phyloP scores from a whole-genome alignment of 2,113 vertebrate genomes.

The Xiphias gladius region DNA sequence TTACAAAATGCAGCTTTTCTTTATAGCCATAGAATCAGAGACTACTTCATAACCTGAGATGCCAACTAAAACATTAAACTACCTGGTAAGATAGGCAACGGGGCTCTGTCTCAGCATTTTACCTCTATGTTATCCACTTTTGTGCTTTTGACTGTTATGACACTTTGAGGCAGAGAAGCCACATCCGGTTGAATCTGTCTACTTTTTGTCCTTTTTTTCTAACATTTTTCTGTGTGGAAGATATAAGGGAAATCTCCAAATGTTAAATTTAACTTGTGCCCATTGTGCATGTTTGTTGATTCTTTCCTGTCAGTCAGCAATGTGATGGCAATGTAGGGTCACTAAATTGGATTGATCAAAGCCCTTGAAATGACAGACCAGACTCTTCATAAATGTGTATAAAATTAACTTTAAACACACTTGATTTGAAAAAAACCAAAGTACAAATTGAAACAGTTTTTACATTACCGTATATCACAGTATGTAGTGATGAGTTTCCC shows the following conservation, averaged over 20 bases:
- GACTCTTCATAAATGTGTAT: background rate
- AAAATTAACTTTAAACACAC: background rate
- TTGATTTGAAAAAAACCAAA: background rate
- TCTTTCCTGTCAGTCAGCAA: background rate
- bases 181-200: too few relatives aligned
- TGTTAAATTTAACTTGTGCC: too few relatives aligned
- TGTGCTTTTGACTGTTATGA: too few relatives aligned
- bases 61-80: background rate
- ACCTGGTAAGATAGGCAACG: background rate
- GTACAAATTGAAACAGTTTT: background rate
- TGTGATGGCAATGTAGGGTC: background rate
- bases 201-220: too few relatives aligned
- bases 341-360: background rate
- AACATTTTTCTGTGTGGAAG: too few relatives aligned
- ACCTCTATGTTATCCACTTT: background rate
- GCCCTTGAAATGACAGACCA: background rate
- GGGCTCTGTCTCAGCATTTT: background rate
- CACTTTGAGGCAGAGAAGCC: too few relatives aligned
- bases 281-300: too few relatives aligned
- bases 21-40: background rate
- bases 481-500: background rate
- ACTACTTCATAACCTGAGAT: constrained; percentile 4
- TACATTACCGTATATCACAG: background rate
- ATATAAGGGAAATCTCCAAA: too few relatives aligned
- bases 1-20: background rate